Evolutionary conservation across 1,140 invertebrate genomes (phyloP), one percentile per base, ranked within the genome.

Genomic region (Macrotrachela quadricornifera): DNA sequence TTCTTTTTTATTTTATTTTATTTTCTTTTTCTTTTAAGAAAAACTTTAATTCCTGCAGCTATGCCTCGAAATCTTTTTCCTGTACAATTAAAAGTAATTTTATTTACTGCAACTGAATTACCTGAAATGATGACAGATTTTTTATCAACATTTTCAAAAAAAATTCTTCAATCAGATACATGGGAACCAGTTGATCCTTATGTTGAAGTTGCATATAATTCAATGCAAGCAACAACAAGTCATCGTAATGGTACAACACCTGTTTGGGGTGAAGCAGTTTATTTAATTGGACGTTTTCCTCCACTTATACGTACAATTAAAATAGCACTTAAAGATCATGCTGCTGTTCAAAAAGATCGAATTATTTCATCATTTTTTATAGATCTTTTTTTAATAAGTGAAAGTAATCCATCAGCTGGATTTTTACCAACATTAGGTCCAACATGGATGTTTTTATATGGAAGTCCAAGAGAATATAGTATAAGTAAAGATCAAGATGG

Each of bases 391-490:
- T 30, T 8, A 2, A 30, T 30, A 2, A 30, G 21, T 30, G 21
- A 30, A 30, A 68, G 68, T 46, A 66, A 65, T 4, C 64, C 69
- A 57, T 66, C 66, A 45, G 65, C 65, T 44, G 73, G 73, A 36
- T 74, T 67, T 57, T 61, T 73, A 9, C 73, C 73, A n/a, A 70
- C 68, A 48, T 74, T 73, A 64, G 73, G 73, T 14, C 73, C 73
- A 38, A 63, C 66, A 50, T 74, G 63, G 60, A 60, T 74, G 11
- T 73, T 72, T 59, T 66, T 74, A 48, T 74, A 74, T 59, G 73
- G 73, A 3, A 68, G 69, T 9, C 65, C 70, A 13, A 59, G 73
- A 54, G 72, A 74, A 58, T 73, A 64, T 53, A 63, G 62, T 4
- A 30, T 30, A 30, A 74, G 85, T 13, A 81, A 85, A 30, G 21